Base-by-base conservation (phyloP, 2,888 invertebrate genomes). In the Brachypterus glaber region DNA sequence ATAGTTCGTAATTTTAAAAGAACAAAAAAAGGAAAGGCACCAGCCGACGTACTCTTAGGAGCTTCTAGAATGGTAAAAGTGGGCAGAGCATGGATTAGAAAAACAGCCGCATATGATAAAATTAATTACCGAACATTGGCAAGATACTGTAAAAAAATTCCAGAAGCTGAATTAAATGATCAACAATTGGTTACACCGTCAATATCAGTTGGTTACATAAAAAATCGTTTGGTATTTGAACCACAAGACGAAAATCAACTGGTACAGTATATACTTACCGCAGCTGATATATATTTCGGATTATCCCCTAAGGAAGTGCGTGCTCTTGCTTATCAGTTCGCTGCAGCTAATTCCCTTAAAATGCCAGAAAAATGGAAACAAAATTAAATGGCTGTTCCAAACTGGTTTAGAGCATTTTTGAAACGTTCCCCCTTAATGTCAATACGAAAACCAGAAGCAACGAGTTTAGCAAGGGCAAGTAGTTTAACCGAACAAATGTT, bases 351-450 rank as follows among this genome's bases (percentile, higher is more conserved):
- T 18, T 38, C 44, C 2, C 8, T 42, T 4, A 38, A 45, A 25
- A 21, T 49, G 11, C 55, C 53, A 18, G 11, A 24, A 14, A 37
- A 26, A 13, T 57, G 54, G 50, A 21, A 30, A 16, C 32, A 33
- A 30, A 35, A 41, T 15, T 18, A 46, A 36, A 35, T 42, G 24
- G 54, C 57, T 17, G 51, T 55, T 7, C 30, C 36, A 17, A 53
- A 57, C 29, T 55, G 55, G 57, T 47, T 52, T 24, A 17, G 36
- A 4, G 30, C 15, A 4, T 58, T 55, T 39, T 32, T 54, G n/a
- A 50, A 51, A 35, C 27, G 56, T 15, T 40, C 53, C 24, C 35
- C 40, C 4, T 17, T 13, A 13, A 16, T 57, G n/a, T 47, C 50
- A 3, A 34, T 57, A n/a, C 17, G 53, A 26, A 48, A 31, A 16